These are phyloP conservation scores for Cetonia aurata DNA, from an alignment of 2,888 invertebrate genomes.

Conservation along the genomic window DNA sequence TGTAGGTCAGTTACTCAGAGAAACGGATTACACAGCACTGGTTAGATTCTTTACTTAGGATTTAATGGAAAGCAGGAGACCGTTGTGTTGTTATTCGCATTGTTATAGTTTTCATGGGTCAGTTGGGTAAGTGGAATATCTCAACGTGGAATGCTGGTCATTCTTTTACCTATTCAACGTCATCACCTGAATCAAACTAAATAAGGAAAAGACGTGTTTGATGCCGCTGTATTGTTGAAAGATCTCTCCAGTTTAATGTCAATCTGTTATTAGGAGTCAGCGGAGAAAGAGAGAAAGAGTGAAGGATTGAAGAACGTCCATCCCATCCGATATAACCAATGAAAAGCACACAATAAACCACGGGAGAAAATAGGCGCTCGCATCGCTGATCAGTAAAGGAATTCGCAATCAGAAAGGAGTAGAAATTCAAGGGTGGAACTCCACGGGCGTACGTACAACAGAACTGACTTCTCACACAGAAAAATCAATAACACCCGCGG, in stretches of 20 bases:
- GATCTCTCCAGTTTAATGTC: conserved; percentile 13
- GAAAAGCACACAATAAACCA: conserved; percentile 41
- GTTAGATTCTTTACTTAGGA: too few species aligned
- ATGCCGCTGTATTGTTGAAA: conserved; percentile 20
- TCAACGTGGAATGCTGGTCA: too few species aligned
- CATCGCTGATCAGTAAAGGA: conserved; percentile 41
- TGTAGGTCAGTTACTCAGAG: too few species aligned
- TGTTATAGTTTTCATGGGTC: too few species aligned
- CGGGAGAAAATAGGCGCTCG: conserved; percentile 40
- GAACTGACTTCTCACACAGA: conserved; percentile 22
- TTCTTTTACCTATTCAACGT: too few species aligned
- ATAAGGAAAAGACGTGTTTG: too few species aligned
- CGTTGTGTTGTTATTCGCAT: too few species aligned
- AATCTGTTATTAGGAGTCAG: conserved; percentile 25
- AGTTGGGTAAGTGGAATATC: too few species aligned
- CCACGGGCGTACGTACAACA: conserved; percentile 4
- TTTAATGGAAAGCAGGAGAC: too few species aligned
- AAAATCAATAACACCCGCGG: conserved; percentile 37
- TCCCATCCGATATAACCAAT: conserved; percentile 26
- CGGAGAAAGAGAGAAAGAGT: neutral
- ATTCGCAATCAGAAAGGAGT: conserved; percentile 38
- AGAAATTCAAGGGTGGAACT: conserved; percentile 33
- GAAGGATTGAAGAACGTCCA: conserved; percentile 20
- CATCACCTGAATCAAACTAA: too few species aligned
- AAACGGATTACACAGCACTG: too few species aligned